Evolutionary conservation across 2,797 vertebrate species (phyloP), one percentile per base, ranked within the genome.

Genomic region (Pyrrhura leucotis): DNA sequence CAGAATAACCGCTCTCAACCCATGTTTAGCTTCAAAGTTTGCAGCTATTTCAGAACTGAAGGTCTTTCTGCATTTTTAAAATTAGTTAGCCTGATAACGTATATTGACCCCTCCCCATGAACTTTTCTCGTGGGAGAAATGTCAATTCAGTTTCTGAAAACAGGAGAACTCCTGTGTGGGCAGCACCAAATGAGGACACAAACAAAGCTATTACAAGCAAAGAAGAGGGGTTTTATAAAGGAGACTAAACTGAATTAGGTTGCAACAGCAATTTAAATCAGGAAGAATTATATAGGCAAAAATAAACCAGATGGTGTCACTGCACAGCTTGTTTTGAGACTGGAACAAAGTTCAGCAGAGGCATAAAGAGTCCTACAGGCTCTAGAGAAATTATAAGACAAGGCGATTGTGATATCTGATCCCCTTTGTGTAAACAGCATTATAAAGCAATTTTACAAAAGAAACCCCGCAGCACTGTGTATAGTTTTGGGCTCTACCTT

Each of bases 231-330:
- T 82, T 85, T 65, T 58, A 67, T 66, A 86, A 72, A 39, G 53
- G 54, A 89, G 72, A 91, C 78, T 83, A 82, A 82, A 67, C 53
- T 75, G 67, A 85, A 39, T 58, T 75, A 71, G 28, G n/a, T 66
- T 89, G 77, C 54, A 85, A 82, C 15, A 67, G 58, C 37, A 75
- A 67, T 62, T 78, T 83, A 71, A 74, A 88, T 54, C 16, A 88
- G 71, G 9, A 78, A 77, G 66, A 85, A 79, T 71, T 93, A 88
- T 61, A 88, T 26, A 82, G 35, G 33, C 76, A 95, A 89, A 89
- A 91, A 78, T 75, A 91, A 86, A 82, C 81, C 77, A 86, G 88
- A 82, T 67, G 63, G 77, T 89, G 85, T 89, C 91, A 93, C 77
- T 85, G 48, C 91, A 91, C 85, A 93, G 77, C 81, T 88, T 91